Conservation (phyloP, 2,888 invertebrate species). For the Linhomoeus sp. region DNA sequence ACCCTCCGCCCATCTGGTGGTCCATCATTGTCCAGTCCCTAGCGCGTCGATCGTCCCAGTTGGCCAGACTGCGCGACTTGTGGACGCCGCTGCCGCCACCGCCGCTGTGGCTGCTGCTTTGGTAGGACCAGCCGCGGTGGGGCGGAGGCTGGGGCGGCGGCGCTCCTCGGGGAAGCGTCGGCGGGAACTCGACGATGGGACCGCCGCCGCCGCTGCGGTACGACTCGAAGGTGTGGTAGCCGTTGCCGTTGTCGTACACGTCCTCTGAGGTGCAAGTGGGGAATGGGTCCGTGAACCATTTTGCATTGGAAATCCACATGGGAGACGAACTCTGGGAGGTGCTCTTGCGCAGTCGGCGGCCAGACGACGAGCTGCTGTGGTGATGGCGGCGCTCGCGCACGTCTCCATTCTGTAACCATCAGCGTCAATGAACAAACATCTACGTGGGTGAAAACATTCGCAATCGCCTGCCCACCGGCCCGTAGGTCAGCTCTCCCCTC, state of each 20-base stretch:
- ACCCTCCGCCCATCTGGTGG: too few relatives aligned
- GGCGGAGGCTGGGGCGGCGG: constrained; percentile 9
- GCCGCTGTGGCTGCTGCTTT: constrained; percentile 3
- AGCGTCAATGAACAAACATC: not conserved
- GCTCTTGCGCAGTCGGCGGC: constrained; percentile 18
- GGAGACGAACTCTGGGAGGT: constrained; percentile 16
- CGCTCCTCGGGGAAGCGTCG: constrained; percentile 18
- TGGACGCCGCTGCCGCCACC: not conserved
- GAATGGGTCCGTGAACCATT: too few relatives aligned
- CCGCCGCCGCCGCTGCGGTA: constrained; percentile 3
- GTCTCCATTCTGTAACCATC: constrained; percentile 20
- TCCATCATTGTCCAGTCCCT: too few relatives aligned
- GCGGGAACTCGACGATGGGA: constrained; percentile 25
- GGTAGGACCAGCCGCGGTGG: constrained; percentile 3
- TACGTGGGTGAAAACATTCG: not conserved
- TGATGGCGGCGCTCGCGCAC: constrained; percentile 5
- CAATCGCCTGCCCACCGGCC: constrained; percentile 6
- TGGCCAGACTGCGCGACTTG: not conserved
- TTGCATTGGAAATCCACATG: too few relatives aligned
- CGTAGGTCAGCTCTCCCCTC: constrained; percentile 18
- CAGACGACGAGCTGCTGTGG: not conserved
- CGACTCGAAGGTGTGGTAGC: constrained; percentile 10
- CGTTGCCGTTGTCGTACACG: constrained; percentile 11
- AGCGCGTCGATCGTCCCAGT: not conserved
- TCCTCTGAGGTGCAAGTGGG: constrained; percentile 10